Evolutionary conservation across 1,140 invertebrate genomes (phyloP).

Genomic region (Pseudomyrmex pallidus): DNA sequence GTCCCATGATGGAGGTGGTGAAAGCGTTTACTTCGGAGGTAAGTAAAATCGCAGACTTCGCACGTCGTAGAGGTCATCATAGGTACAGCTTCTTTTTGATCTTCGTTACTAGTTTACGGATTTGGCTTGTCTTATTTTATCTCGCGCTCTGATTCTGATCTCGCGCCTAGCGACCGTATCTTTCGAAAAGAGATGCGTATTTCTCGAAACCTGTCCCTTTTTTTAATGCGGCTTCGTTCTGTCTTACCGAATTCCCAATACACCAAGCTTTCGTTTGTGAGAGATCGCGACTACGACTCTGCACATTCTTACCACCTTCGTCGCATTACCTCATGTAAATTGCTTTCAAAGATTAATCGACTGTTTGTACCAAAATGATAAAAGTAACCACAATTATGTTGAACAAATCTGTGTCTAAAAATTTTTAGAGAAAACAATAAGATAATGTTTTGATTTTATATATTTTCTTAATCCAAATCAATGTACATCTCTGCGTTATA

Average conservation of each 20-base stretch:
- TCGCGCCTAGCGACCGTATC: neutral
- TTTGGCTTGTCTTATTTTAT: neutral
- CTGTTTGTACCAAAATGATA: neutral
- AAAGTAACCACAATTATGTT: neutral
- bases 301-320: neutral
- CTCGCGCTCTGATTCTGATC: neutral
- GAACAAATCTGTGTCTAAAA: neutral
- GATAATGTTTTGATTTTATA: neutral
- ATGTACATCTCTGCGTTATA: no score
- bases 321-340: neutral
- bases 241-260: neutral
- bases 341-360: neutral
- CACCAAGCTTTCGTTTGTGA: neutral
- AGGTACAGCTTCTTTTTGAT: constrained; percentile 62
- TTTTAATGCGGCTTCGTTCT: neutral
- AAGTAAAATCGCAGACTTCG: constrained; percentile 65
- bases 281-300: neutral
- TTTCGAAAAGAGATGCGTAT: neutral
- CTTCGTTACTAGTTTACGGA: neutral
- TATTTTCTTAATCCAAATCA: no score
- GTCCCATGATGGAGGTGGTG: constrained; percentile 86
- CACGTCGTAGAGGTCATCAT: constrained; percentile 77
- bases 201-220: no score
- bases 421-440: neutral
- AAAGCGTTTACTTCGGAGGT: constrained; percentile 90